Conservation (phyloP, 1,140 invertebrate species). For the Nasonia longicornis region DNA sequence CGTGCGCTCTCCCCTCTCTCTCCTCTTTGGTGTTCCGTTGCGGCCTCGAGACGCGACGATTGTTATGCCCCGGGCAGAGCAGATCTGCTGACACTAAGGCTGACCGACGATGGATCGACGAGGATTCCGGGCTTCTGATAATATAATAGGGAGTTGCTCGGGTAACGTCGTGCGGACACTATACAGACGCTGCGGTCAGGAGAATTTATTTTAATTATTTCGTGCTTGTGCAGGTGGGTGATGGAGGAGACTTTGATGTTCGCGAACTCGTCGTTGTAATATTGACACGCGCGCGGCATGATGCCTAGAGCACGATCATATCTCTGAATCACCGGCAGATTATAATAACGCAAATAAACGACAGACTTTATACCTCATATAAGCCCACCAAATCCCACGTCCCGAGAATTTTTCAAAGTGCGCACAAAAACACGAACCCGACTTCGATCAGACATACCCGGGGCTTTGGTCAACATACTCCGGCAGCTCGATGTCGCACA, state of each 20-base stretch:
- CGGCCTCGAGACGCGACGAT: not conserved
- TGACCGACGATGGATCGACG: not conserved
- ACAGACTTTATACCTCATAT: too few species aligned
- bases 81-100: not conserved
- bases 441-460: not conserved
- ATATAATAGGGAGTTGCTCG: not conserved
- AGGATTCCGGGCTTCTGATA: not conserved
- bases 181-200: too few species aligned
- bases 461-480: not conserved
- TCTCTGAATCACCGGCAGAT: too few species aligned
- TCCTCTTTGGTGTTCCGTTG: not conserved
- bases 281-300: too few species aligned
- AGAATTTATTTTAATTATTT: not conserved
- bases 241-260: too few species aligned
- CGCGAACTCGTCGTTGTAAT: too few species aligned
- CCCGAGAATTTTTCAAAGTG: not conserved
- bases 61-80: not conserved
- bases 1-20: not conserved
- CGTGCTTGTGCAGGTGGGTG: too few species aligned
- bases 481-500: not conserved
- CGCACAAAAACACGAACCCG: too few species aligned
- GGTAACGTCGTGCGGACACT: too few species aligned
- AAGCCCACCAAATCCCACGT: not conserved
- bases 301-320: too few species aligned
- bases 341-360: too few species aligned